These are phyloP conservation scores for Thelaira solivaga DNA, from an alignment of 2,888 invertebrate species.

Conservation along the genomic window DNA sequence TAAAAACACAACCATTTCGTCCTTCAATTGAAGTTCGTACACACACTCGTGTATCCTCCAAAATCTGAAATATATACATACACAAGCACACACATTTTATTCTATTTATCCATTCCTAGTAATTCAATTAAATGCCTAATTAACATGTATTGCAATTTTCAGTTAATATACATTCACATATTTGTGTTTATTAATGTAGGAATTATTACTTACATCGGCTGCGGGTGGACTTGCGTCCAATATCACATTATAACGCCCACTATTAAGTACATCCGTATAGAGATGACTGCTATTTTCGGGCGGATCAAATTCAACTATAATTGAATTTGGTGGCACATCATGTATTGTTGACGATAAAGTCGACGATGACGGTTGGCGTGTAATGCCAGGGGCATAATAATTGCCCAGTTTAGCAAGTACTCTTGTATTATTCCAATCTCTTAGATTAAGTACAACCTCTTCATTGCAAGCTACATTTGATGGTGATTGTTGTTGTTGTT, in stretches of 20 bases:
- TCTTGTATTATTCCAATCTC: slow-evolving; percentile 95
- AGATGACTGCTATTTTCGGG: slow-evolving; percentile 83
- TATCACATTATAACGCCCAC: slow-evolving; percentile 90
- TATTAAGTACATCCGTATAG: slow-evolving; percentile 87
- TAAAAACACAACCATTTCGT: slow-evolving; percentile 85
- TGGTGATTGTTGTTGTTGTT: slow-evolving; percentile 48
- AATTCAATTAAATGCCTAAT: neutral
- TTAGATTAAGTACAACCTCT: slow-evolving; percentile 83
- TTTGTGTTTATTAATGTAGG: neutral
- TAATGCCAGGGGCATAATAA: slow-evolving; percentile 91
- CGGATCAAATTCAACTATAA: slow-evolving; percentile 90
- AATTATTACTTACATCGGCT: slow-evolving; percentile 81
- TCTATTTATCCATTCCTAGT: neutral
- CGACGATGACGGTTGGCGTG: slow-evolving; percentile 81
- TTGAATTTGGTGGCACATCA: slow-evolving; percentile 80
- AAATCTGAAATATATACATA: slow-evolving; percentile 82
- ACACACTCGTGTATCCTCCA: slow-evolving; percentile 88
- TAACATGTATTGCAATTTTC: slow-evolving; percentile 18
- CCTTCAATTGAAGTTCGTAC: slow-evolving; percentile 83
- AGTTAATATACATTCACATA: neutral
- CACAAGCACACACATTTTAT: neutral
- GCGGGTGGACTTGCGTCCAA: slow-evolving; percentile 94
- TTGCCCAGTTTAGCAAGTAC: slow-evolving; percentile 91
- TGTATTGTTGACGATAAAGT: slow-evolving; percentile 29
- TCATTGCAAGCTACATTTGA: slow-evolving; percentile 77